Conservation (phyloP, 2,888 invertebrate genomes). For the Polydrusus tereticollis region DNA sequence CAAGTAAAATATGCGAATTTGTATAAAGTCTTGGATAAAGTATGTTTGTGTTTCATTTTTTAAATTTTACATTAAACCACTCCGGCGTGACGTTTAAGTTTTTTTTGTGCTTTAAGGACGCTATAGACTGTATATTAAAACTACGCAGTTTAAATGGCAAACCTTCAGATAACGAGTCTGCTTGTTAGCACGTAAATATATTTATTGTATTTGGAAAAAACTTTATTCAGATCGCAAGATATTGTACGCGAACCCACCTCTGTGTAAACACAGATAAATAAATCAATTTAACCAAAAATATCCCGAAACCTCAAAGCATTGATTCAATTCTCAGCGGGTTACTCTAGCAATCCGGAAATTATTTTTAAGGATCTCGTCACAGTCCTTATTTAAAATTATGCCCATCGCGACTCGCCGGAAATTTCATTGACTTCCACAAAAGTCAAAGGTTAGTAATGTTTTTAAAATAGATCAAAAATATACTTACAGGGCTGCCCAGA, state of each 20-base stretch:
- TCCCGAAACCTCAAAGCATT: neutral
- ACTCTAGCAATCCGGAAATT: slow-evolving; percentile 27
- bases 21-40: neutral
- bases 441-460: neutral
- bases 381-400: slow-evolving; percentile 26
- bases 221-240: no score
- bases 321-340: slow-evolving; percentile 13
- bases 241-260: no score
- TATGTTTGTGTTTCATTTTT: neutral
- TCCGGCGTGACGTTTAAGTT: neutral
- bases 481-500: no score
- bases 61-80: no score
- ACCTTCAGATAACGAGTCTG: no score
- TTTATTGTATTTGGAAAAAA: no score
- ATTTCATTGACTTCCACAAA: neutral
- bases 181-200: no score
- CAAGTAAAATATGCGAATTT: neutral
- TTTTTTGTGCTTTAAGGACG: no score
- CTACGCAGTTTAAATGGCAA: no score
- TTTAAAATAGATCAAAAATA: neutral
- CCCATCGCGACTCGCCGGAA: neutral
- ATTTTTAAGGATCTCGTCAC: slow-evolving; percentile 17
- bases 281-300: slow-evolving; percentile 1
- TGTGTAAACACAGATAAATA: neutral
- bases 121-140: no score